phyloP scores from a whole-genome alignment of 1,140 invertebrate genomes.

The Phocides pigmalion region DNA sequence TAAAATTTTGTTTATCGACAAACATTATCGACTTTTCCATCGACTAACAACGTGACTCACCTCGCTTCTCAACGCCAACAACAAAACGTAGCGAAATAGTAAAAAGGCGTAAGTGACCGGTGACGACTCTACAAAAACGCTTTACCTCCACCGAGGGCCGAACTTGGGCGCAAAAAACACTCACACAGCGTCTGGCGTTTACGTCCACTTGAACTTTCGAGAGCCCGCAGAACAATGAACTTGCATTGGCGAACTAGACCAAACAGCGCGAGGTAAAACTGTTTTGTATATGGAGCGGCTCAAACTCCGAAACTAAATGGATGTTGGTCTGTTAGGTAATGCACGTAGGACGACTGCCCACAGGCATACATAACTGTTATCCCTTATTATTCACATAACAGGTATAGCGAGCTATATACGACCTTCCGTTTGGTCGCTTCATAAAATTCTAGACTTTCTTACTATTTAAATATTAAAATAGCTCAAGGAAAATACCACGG shows the following conservation, averaged over 20 bases:
- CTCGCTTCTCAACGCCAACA: slow-evolving; percentile 78
- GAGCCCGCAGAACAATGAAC: slow-evolving; percentile 72
- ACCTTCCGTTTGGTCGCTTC: slow-evolving; percentile 7
- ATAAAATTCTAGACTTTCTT: slow-evolving; percentile 2
- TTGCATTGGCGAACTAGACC: slow-evolving; percentile 78
- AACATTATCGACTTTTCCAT: not conserved
- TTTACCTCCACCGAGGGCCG: slow-evolving; percentile 58
- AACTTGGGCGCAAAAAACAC: slow-evolving; percentile 60
- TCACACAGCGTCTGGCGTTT: slow-evolving; percentile 62
- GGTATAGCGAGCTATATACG: not conserved
- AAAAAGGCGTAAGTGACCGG: slow-evolving; percentile 70
- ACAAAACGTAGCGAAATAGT: slow-evolving; percentile 61
- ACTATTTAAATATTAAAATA: not conserved
- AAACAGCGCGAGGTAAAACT: slow-evolving; percentile 63
- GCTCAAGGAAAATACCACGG: not conserved
- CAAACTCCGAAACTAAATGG: slow-evolving; percentile 22
- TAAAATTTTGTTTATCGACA: slow-evolving; percentile 4
- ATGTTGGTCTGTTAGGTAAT: slow-evolving; percentile 33
- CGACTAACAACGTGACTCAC: slow-evolving; percentile 63
- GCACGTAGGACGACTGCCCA: slow-evolving; percentile 41
- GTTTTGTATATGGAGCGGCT: slow-evolving; percentile 58
- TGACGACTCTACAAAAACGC: slow-evolving; percentile 65
- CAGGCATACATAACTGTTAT: slow-evolving; percentile 30
- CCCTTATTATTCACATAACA: slow-evolving; percentile 24
- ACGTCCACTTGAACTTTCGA: slow-evolving; percentile 49